Base-by-base conservation (phyloP, 1,140 invertebrate species). In the Latrodectus geometricus region DNA sequence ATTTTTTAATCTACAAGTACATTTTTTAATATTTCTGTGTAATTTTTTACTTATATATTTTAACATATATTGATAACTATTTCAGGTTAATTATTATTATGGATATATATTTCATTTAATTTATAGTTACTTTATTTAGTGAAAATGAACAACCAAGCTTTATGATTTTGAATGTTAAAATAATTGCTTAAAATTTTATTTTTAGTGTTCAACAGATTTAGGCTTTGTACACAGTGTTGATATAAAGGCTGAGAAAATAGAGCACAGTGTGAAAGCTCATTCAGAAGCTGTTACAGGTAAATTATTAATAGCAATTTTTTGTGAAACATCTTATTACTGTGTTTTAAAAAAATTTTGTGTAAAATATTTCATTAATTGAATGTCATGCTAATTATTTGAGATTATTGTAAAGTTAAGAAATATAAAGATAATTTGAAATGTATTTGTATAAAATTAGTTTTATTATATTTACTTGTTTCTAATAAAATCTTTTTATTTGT, bases 151-250 rank as follows among this genome's bases (percentile, higher is more conserved):
- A 15, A 20, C 1, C n/a, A 15, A 69, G n/a, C 9, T 69, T 0
- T 20, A 69, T 61, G 3, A 21, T 69, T 69, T 15, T 20, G 68
- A 69, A n/a, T 2, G 2, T 69, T 69, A 69, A n/a, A 9, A 4
- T 20, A 11, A 21, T 20, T 20, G 17, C 4, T 7, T 20, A 8
- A 9, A 7, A 9, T 65, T 20, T 66, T 17, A 49, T 17, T 86
- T 77, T 21, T 90, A 96, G 93, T 93, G 94, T 89, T 95, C 95
- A 79, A 96, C 95, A 20, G 95, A 95, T 90, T 93, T 93, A 88
- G 97, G 97, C 4, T 93, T 93, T 88, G 92, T 98, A 61, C 94
- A 95, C 87, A 95, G 94, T 89, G 93, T 96, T 82, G 97, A 98
- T 91, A 93, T 94, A 88, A 93, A 96, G 80, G 92, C 93, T 89